Evolutionary conservation across 1,140 invertebrate species (phyloP), one percentile per base, ranked within the genome.

Genomic region (Propsilocerus akamusi): DNA sequence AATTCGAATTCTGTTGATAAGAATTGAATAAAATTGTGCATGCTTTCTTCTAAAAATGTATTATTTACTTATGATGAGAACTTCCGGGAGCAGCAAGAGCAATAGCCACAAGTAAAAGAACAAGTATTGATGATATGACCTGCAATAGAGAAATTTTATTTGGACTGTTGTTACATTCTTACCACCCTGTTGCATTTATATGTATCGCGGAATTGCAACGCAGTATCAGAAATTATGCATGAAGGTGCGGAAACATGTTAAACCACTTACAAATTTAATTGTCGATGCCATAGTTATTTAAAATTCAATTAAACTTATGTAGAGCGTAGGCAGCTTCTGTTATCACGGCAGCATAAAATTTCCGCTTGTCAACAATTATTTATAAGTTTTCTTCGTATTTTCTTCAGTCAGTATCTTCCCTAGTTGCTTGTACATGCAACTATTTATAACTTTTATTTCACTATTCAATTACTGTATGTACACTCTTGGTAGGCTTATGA

Each of bases 1-100:
- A 54, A 64, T 64, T 30, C 62, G 62, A 34, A 64, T 62, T 52
- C 62, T 64, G 34, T 11, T 10, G 12, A 7, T 34, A n/a, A n/a
- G 5, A 34, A 34, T 34, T n/a, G n/a, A 11, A 8, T 30, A 6
- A 8, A 30, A 30, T 3, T 30, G 28, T 30, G 6, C 6, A 34
- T 34, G 5, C n/a, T n/a, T 34, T 6, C 17, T 7, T 34, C 11
- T 4, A 6, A 34, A 34, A n/a, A 4, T 17, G 10, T 6, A 17
- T 20, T 17, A 41, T 10, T 41, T 17, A 41, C 34, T 41, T 41
- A 8, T n/a, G n/a, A 41, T 41, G 14, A 7, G 34, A 41, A 7
- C 22, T 41, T n/a, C 34, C 17, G 4, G 34, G 34, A 6, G 34
- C 14, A 3, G 34, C 17, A 7, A 41, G 34, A 20, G 34, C 12